Conservation (phyloP, 2,888 invertebrate genomes). For the Watsonalla binaria region DNA sequence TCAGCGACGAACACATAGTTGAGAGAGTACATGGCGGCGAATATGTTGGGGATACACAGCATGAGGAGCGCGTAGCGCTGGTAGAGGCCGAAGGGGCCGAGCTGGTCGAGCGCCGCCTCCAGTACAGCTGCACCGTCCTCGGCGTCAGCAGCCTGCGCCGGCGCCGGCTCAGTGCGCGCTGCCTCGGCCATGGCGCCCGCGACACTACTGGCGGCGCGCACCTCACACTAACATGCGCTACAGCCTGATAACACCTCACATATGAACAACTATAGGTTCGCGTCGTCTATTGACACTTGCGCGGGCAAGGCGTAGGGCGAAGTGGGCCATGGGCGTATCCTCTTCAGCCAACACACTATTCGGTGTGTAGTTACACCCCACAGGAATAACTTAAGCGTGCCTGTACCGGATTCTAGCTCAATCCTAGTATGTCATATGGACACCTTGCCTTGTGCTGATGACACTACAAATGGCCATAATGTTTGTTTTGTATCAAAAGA, state of each 20-base stretch:
- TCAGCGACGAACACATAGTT: conserved; percentile 79
- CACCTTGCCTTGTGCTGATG: too few relatives aligned
- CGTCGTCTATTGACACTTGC: too few relatives aligned
- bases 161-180: neutral
- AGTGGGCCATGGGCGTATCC: too few relatives aligned
- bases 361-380: too few relatives aligned
- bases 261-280: neutral
- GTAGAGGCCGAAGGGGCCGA: conserved; percentile 65
- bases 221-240: neutral
- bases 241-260: conserved; percentile 5
- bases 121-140: conserved; percentile 28
- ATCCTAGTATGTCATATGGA: too few relatives aligned
- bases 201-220: neutral
- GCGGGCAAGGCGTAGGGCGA: too few relatives aligned
- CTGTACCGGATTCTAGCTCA: too few relatives aligned
- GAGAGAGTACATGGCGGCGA: conserved; percentile 74
- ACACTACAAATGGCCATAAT: too few relatives aligned
- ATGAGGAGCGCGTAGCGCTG: conserved; percentile 55
- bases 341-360: too few relatives aligned
- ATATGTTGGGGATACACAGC: conserved; percentile 67
- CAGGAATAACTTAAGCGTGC: too few relatives aligned
- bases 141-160: neutral
- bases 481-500: too few relatives aligned
- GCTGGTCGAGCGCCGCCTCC: conserved; percentile 52
- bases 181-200: conserved; percentile 5